Conservation (phyloP, 2,113 vertebrate species). For the Phalacrocorax aristotelis region DNA sequence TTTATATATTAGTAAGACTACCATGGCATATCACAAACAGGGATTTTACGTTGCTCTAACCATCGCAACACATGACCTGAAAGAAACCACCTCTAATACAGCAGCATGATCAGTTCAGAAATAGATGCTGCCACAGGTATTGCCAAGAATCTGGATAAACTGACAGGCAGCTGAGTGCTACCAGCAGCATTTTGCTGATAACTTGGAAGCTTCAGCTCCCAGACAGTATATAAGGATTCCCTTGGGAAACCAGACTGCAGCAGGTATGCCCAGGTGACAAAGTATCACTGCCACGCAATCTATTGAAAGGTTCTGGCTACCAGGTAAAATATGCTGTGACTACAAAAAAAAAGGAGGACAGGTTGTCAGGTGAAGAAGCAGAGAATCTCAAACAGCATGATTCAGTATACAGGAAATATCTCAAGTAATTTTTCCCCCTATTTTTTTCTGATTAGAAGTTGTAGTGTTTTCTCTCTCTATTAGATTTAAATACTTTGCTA, state of each 20-base stretch:
- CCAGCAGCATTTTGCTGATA: conserved; percentile 7
- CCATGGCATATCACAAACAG: background rate
- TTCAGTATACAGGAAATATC: background rate
- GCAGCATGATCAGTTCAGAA: background rate
- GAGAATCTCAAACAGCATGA: background rate
- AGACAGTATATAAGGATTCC: background rate
- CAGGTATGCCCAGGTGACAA: conserved; percentile 48
- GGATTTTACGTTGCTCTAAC: background rate
- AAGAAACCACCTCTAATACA: background rate
- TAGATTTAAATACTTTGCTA: background rate
- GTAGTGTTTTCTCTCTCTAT: background rate
- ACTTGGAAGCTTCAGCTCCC: conserved; percentile 3
- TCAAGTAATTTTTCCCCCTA: background rate
- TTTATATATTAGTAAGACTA: background rate
- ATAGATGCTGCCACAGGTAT: background rate
- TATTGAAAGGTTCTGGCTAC: background rate
- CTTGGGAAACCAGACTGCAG: conserved; percentile 14
- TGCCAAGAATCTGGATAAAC: background rate
- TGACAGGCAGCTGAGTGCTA: conserved; percentile 16
- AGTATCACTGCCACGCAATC: conserved; percentile 1
- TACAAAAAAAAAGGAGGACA: background rate
- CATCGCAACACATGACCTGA: background rate
- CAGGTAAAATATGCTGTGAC: background rate
- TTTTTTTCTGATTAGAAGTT: background rate
- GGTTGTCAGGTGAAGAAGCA: background rate